A percentile compares a stretch with the other conserved stretches of the same genome.
These are phyloP conservation scores for Addax nasomaculatus DNA, from an alignment of 2,113 vertebrate genomes.

Conservation along the genomic window DNA sequence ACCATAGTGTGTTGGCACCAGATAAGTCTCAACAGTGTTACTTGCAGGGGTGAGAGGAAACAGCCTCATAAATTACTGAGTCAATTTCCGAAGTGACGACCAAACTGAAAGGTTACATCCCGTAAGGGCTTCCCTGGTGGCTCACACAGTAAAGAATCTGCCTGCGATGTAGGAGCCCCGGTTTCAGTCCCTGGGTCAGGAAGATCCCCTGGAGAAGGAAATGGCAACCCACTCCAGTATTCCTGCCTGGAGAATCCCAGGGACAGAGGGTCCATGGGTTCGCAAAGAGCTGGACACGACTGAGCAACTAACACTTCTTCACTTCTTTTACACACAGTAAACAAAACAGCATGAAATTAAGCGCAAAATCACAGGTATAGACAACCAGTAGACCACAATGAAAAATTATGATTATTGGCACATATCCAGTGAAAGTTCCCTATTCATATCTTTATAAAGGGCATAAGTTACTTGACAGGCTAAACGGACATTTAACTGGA, in stretches of 20 bases:
- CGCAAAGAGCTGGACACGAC: not conserved
- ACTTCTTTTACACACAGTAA: not conserved
- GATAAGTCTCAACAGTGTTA: not conserved
- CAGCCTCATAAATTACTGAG: fast-evolving
- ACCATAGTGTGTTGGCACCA: not conserved
- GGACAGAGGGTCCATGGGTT: not conserved
- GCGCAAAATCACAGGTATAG: not conserved
- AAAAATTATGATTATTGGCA: not conserved
- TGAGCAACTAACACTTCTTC: not conserved
- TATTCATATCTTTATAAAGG: not conserved
- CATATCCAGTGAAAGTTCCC: not conserved
- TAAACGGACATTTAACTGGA: not conserved
- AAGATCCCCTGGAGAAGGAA: not conserved
- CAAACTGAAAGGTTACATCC: not conserved
- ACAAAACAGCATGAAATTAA: not conserved
- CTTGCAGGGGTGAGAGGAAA: not conserved
- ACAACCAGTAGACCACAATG: not conserved
- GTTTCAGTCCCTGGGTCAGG: not conserved
- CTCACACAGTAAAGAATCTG: not conserved
- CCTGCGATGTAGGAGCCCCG: not conserved
- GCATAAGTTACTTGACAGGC: not conserved
- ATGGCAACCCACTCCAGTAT: not conserved
- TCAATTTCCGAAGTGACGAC: not conserved
- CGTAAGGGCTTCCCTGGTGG: not conserved
- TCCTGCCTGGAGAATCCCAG: not conserved